Base-by-base conservation (phyloP, 2,797 vertebrate species). In the Esox lucius region DNA sequence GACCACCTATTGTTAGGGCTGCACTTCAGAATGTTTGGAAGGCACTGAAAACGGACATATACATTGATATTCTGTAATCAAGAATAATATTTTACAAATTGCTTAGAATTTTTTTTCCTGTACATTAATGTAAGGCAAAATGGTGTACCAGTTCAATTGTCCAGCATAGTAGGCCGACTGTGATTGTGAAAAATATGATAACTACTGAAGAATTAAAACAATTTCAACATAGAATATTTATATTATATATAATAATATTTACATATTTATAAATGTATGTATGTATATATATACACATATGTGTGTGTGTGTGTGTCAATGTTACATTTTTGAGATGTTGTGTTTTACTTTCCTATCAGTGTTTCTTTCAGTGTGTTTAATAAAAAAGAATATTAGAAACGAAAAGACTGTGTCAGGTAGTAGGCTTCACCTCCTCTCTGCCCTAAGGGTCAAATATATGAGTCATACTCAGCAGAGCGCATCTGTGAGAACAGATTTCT, bases 381-480 rank as follows among this genome's bases (percentile, higher is more conserved):
- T 11, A 13, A 46, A 46, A 46, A 1, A n/a, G n/a, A 11, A 46
- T 86, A 81, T 89, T 85, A 42, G 74, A 24, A 17, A 76, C 77
- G 86, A 76, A 75, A 74, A 73, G 56, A 61, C 24, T 3, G 56
- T 42, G 42, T 24, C 74, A 83, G 79, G 81, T 75, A 80, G 79
- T 19, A 74, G 83, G 81, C 83, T 79, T 66, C 16, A 79, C 84
- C 80, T 75, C 84, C 85, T 79, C 82, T 78, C 79, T 22, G 82
- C 85, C 88, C 87, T 81, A 74, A 46, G 77, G 81, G 89, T 81
- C 73, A 49, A 88, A 86, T 89, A 91, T 87, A 90, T 91, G 91
- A 89, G 87, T 80, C 80, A 87, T 81, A 31, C 28, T 81, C 87
- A 87, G 85, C 87, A 39, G 77, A 35, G 87, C 69, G 9, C 67